phyloP scores from a whole-genome alignment of 2,113 vertebrate species.

The Oncorhynchus masou region DNA sequence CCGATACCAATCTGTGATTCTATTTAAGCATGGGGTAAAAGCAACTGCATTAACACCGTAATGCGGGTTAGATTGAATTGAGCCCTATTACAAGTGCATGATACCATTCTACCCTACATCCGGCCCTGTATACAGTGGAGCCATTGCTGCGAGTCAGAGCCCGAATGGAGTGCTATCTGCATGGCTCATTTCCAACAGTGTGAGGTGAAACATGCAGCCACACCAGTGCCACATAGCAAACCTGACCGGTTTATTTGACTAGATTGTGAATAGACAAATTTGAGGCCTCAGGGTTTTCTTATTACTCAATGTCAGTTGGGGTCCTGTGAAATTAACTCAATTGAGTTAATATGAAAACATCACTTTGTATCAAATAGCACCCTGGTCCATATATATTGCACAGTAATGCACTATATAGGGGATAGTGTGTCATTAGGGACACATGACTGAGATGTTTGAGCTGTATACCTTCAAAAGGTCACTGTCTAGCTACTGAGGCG shows the following conservation, averaged over 20 bases:
- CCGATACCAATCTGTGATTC: too few relatives aligned
- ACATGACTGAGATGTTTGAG: background rate
- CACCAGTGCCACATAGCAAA: conserved; percentile 2
- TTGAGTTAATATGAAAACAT: background rate
- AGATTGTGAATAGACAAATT: background rate
- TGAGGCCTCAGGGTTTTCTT: background rate
- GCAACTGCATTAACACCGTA: too few relatives aligned
- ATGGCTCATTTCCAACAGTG: background rate
- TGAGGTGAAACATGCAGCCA: background rate
- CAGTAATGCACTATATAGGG: too few relatives aligned
- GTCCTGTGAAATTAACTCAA: background rate
- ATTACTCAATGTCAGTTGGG: background rate
- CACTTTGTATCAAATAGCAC: background rate
- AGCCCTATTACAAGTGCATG: background rate
- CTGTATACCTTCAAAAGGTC: background rate
- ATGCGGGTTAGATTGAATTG: too few relatives aligned
- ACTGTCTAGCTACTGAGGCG: background rate
- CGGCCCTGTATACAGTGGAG: background rate
- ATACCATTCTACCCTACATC: background rate
- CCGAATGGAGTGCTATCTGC: background rate
- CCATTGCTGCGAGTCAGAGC: background rate
- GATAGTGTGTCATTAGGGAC: too few relatives aligned
- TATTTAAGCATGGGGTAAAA: too few relatives aligned
- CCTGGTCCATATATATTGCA: too few relatives aligned
- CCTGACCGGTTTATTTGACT: background rate